These are phyloP conservation scores for Acipenser ruthenus DNA, from an alignment of 2,797 vertebrate genomes.

Conservation along the genomic window DNA sequence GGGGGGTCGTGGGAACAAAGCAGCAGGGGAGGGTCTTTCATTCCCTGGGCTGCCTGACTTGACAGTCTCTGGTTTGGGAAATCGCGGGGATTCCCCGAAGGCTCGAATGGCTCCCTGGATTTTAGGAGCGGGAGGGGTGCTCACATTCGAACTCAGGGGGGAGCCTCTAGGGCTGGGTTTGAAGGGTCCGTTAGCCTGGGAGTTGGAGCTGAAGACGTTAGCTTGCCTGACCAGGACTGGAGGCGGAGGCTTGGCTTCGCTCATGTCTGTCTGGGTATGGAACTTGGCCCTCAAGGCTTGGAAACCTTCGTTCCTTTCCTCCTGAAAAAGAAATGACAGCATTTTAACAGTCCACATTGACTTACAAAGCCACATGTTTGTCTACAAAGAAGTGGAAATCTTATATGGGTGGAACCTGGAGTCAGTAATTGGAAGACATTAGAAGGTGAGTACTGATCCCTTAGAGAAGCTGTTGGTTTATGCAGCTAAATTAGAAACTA, in stretches of 20 bases:
- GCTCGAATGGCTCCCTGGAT: slow-evolving; percentile 18
- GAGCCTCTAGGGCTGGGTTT: slow-evolving; percentile 25
- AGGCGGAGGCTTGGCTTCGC: slow-evolving; percentile 29
- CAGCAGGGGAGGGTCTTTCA: slow-evolving; percentile 18
- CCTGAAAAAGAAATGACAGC: slow-evolving; percentile 33
- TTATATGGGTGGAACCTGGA: too few species aligned
- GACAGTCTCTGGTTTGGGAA: slow-evolving; percentile 13
- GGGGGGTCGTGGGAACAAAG: slow-evolving; percentile 34
- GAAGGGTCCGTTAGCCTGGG: slow-evolving; percentile 22
- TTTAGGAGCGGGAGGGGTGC: slow-evolving; percentile 17
- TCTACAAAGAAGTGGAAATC: too few species aligned
- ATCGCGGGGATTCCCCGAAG: slow-evolving; percentile 19
- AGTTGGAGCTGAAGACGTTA: slow-evolving; percentile 17
- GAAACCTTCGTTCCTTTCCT: slow-evolving; percentile 49
- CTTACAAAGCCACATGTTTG: too few species aligned
- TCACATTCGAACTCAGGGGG: neutral
- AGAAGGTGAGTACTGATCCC: too few species aligned
- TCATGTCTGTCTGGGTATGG: slow-evolving; percentile 35
- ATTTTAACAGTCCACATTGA: too few species aligned
- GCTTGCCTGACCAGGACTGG: slow-evolving; percentile 24
- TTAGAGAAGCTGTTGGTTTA: too few species aligned
- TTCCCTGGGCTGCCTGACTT: slow-evolving; percentile 15
- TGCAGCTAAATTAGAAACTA: too few species aligned
- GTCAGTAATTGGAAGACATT: too few species aligned
- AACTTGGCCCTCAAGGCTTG: slow-evolving; percentile 59